A percentile compares a stretch with the other conserved stretches of the same genome.
Conservation (phyloP, 2,797 vertebrate species). For the Streptopelia turtur region DNA sequence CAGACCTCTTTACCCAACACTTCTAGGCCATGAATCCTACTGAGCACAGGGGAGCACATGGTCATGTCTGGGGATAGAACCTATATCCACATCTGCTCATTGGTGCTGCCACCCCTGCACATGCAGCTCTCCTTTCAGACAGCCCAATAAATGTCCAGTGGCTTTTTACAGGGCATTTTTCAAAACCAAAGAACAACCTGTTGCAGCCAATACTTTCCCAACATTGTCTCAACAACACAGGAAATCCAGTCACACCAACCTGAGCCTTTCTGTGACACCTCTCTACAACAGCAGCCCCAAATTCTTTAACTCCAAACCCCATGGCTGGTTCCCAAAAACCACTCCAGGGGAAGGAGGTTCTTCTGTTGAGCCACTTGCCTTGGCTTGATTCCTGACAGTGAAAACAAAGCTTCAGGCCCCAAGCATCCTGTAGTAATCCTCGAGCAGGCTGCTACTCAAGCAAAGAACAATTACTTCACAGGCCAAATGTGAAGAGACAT, state of each 20-base stretch:
- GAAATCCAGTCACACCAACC: neutral
- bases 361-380: too few species aligned
- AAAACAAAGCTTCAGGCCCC: too few species aligned
- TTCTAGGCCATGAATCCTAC: neutral
- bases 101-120: neutral
- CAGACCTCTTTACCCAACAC: neutral
- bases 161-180: neutral
- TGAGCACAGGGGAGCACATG: accelerated
- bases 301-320: too few species aligned
- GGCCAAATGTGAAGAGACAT: too few species aligned
- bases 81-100: accelerated
- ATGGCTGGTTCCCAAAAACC: too few species aligned
- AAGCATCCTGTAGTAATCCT: too few species aligned
- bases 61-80: neutral
- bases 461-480: too few species aligned
- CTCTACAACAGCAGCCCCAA: too few species aligned
- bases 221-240: neutral
- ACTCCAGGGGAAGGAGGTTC: too few species aligned
- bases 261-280: too few species aligned
- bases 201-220: neutral
- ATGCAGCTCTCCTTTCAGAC: accelerated
- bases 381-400: too few species aligned
- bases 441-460: too few species aligned
- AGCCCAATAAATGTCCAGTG: neutral
- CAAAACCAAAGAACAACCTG: neutral